Evolutionary conservation across 53 echinoderm and acorn worm genomes (phyloP).

Genomic region (Actinopyga echinites): DNA sequence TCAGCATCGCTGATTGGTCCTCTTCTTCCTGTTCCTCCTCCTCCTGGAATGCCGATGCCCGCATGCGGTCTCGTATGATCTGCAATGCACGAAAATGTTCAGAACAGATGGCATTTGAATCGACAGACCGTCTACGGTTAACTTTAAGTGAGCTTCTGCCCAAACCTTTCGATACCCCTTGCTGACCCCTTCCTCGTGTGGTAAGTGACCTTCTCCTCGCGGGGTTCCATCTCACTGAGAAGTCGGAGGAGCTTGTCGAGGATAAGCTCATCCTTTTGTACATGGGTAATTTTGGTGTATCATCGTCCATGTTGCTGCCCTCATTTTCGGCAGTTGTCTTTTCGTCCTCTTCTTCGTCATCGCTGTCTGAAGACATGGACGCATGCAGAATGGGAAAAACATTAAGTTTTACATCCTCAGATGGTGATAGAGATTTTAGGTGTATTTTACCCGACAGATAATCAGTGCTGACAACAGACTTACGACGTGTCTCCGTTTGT

Average conservation of each 20-base stretch:
- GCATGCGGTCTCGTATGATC: conserved; percentile 28
- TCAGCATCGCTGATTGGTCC: conserved; percentile 14
- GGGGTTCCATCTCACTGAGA: conserved; percentile 3
- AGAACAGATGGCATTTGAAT: conserved; percentile 59
- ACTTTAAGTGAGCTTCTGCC: conserved; percentile 39
- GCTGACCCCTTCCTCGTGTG: neutral
- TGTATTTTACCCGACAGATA: conserved; percentile 65
- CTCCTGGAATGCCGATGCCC: conserved; percentile 40
- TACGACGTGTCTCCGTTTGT: conserved; percentile 85
- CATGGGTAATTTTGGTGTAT: neutral
- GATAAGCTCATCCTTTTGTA: neutral
- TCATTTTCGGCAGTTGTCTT: neutral
- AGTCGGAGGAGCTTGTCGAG: neutral
- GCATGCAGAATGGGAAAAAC: conserved; percentile 72
- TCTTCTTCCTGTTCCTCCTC: conserved; percentile 35
- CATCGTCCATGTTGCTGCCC: neutral
- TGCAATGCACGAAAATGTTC: conserved; percentile 60
- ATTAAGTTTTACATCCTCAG: conserved; percentile 25
- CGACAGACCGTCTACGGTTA: conserved; percentile 68
- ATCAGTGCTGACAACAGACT: conserved; percentile 77
- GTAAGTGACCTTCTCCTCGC: conserved; percentile 35
- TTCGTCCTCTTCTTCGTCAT: conserved; percentile 42
- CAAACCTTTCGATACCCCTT: neutral
- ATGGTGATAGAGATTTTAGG: neutral
- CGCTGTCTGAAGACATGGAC: conserved; percentile 45